These are phyloP conservation scores for Mustela lutreola DNA, from an alignment of 2,113 vertebrate species.

Conservation along the genomic window DNA sequence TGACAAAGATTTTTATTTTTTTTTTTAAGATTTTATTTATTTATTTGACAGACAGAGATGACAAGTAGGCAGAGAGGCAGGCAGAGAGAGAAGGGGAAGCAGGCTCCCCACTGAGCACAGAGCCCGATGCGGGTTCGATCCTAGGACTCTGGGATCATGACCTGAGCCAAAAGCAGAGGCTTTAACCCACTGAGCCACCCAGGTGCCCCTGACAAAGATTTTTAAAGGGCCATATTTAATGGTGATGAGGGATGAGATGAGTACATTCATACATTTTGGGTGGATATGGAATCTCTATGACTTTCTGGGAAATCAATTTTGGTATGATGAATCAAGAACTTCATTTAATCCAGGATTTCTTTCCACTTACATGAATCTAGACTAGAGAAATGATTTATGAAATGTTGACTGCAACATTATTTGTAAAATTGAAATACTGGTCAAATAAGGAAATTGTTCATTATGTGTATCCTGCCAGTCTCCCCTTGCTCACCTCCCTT, in stretches of 20 bases:
- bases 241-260: background rate
- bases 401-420: background rate
- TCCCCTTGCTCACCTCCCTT: background rate
- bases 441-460: background rate
- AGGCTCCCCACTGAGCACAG: too few relatives aligned
- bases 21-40: too few relatives aligned
- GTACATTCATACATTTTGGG: background rate
- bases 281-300: background rate
- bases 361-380: background rate
- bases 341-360: conserved; percentile 15
- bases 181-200: too few relatives aligned
- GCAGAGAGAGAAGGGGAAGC: too few relatives aligned
- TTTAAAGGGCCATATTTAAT: background rate
- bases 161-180: too few relatives aligned
- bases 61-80: too few relatives aligned
- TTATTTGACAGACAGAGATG: too few relatives aligned
- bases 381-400: conserved; percentile 16
- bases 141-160: too few relatives aligned
- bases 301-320: conserved; percentile 32
- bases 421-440: conserved; percentile 50
- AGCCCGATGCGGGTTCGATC: too few relatives aligned
- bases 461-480: background rate
- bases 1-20: background rate
- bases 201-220: too few relatives aligned
- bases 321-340: background rate